Conservation (phyloP, 1,140 invertebrate species). For the Heliconius congener region DNA sequence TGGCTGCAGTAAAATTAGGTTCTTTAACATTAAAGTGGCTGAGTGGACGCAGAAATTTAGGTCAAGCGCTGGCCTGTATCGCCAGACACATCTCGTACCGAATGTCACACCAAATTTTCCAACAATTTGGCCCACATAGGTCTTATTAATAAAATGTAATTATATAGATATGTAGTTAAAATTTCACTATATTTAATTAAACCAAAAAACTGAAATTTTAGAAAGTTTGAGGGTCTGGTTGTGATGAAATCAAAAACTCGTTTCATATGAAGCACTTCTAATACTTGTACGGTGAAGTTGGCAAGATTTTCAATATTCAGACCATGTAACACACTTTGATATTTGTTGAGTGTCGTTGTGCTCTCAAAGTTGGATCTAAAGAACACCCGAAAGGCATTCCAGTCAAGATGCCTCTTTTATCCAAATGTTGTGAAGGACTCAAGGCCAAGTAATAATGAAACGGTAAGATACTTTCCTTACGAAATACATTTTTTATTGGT, state of each 20-base stretch:
- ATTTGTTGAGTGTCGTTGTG: conserved; percentile 58
- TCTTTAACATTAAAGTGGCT: conserved; percentile 49
- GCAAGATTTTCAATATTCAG: conserved; percentile 63
- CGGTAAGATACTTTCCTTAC: conserved; percentile 35
- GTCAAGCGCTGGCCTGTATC: conserved; percentile 64
- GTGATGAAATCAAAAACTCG: conserved; percentile 51
- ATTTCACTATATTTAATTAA: conserved; percentile 28
- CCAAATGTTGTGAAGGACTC: conserved; percentile 55
- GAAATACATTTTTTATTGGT: conserved; percentile 1
- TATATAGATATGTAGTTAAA: neutral
- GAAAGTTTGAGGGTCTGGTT: conserved; percentile 22
- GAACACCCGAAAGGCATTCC: conserved; percentile 54
- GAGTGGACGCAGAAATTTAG: conserved; percentile 52
- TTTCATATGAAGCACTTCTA: conserved; percentile 54
- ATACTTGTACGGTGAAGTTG: conserved; percentile 54
- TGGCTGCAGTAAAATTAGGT: conserved; percentile 44
- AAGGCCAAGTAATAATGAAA: conserved; percentile 44
- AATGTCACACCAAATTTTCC: conserved; percentile 68
- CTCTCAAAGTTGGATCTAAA: conserved; percentile 50
- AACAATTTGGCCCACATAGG: conserved; percentile 44
- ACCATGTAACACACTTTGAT: conserved; percentile 57
- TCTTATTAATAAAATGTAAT: neutral
- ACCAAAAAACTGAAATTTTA: conserved; percentile 34
- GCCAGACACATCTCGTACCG: conserved; percentile 48
- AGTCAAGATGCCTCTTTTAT: conserved; percentile 59